These are phyloP conservation scores for Regulus satrapa DNA, from an alignment of 2,113 vertebrate genomes.

Conservation along the genomic window DNA sequence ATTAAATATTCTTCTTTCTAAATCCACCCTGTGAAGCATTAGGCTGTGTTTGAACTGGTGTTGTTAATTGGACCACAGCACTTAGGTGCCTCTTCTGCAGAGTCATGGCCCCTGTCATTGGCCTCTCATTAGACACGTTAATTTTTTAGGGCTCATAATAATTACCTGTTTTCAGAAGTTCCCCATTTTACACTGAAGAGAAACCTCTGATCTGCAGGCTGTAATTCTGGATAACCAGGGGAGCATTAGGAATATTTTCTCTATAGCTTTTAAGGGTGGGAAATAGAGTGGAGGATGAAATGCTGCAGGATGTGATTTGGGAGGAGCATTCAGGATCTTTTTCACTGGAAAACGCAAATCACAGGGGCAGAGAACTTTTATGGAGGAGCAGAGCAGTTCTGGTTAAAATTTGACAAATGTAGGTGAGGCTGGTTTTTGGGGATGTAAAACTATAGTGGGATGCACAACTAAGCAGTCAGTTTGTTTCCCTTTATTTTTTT, in stretches of 20 bases:
- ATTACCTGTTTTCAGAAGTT: conserved; percentile 30
- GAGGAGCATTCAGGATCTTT: not conserved
- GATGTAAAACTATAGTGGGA: not conserved
- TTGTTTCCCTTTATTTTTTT: not conserved
- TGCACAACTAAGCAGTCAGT: not conserved
- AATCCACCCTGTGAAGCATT: conserved; percentile 5
- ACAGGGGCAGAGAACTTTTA: not conserved
- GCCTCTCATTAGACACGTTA: conserved; percentile 44
- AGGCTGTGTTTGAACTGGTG: conserved; percentile 38
- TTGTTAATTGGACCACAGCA: conserved; percentile 17
- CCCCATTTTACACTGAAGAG: not conserved
- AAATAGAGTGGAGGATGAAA: not conserved
- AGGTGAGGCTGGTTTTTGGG: not conserved
- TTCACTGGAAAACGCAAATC: not conserved
- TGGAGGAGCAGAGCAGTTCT: not conserved
- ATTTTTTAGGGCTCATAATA: conserved; percentile 41
- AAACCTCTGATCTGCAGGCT: conserved; percentile 7
- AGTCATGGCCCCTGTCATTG: conserved; percentile 31
- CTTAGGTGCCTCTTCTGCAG: conserved; percentile 1
- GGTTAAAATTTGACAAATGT: not conserved
- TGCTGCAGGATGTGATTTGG: not conserved
- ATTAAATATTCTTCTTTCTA: not conserved
- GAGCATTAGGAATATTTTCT: not conserved
- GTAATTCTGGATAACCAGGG: not conserved
- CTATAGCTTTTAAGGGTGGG: not conserved